phyloP scores from a whole-genome alignment of 2,113 vertebrate species.

The Sphaerodactylus townsendi region DNA sequence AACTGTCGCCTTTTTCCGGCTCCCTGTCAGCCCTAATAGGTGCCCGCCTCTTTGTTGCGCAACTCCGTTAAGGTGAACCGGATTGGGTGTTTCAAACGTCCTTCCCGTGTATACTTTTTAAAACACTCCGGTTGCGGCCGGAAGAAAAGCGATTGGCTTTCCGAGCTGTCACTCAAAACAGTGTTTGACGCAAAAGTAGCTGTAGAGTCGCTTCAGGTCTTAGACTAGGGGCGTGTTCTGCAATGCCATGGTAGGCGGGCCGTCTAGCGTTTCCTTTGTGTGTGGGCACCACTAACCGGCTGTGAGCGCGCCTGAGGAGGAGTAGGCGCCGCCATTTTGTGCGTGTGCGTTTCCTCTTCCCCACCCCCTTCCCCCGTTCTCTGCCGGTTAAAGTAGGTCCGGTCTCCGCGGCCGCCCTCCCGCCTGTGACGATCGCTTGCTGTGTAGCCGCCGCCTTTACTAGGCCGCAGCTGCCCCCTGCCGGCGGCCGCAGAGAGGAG shows the following conservation, averaged over 20 bases:
- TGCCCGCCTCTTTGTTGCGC: accelerated
- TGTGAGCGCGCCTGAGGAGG: slow-evolving; percentile 48
- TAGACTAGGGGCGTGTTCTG: slow-evolving; percentile 19
- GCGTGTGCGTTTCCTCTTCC: slow-evolving; percentile 51
- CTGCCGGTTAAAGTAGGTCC: slow-evolving; percentile 52
- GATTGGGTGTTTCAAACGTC: neutral
- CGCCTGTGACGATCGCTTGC: slow-evolving; percentile 64
- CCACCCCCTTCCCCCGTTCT: slow-evolving; percentile 49
- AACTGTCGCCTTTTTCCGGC: neutral
- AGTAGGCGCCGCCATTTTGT: slow-evolving; percentile 65
- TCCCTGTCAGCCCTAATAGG: neutral
- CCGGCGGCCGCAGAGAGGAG: slow-evolving; percentile 43
- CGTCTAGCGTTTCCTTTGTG: slow-evolving; percentile 78
- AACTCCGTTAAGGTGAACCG: accelerated
- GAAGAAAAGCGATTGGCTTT: neutral
- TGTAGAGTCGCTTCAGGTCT: slow-evolving; percentile 14
- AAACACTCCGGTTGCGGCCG: neutral
- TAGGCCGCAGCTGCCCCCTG: slow-evolving; percentile 65
- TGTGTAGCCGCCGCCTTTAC: slow-evolving; percentile 36
- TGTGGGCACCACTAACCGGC: slow-evolving; percentile 73
- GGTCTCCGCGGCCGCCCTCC: slow-evolving; percentile 55
- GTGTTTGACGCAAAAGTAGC: accelerated
- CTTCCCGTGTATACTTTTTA: neutral
- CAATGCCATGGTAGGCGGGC: slow-evolving; percentile 36
- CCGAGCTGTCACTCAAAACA: accelerated